Evolutionary conservation across 2,888 invertebrate species (phyloP).

Genomic region (Sphaerophoria rueppellii): DNA sequence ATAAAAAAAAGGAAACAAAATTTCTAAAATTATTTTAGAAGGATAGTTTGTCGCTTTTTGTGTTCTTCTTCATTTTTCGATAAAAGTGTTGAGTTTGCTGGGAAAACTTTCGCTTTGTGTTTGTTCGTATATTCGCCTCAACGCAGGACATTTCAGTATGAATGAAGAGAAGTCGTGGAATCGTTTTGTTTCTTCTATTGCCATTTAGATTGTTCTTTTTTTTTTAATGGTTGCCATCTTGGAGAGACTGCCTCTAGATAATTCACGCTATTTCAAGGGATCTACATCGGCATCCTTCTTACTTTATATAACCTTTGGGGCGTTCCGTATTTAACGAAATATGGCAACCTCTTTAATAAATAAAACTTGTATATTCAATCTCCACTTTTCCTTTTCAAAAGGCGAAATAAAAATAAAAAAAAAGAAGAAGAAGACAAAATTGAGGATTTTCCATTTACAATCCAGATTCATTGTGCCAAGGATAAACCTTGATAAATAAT

Average conservation of each 20-base stretch:
- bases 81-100: conserved; percentile 30
- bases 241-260: background rate
- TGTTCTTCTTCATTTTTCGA: background rate
- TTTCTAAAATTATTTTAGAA: conserved; percentile 42
- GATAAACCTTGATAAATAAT: conserved; percentile 23
- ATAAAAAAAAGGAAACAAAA: conserved; percentile 13
- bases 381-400: background rate
- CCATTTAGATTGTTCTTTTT: background rate
- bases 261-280: no score
- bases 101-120: conserved; percentile 22
- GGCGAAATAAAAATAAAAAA: background rate
- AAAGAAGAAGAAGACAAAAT: background rate
- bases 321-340: no score
- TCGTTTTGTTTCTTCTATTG: conserved; percentile 16
- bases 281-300: no score
- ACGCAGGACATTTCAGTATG: conserved; percentile 12
- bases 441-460: conserved; percentile 9
- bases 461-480: conserved; percentile 20
- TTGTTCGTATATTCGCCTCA: conserved; percentile 3
- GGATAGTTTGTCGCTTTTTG: background rate
- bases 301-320: no score
- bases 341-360: background rate
- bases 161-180: background rate
- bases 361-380: background rate
- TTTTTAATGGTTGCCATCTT: conserved; percentile 6